Evolutionary conservation across 2,888 invertebrate species (phyloP).

Genomic region (Amphipoea oculea): DNA sequence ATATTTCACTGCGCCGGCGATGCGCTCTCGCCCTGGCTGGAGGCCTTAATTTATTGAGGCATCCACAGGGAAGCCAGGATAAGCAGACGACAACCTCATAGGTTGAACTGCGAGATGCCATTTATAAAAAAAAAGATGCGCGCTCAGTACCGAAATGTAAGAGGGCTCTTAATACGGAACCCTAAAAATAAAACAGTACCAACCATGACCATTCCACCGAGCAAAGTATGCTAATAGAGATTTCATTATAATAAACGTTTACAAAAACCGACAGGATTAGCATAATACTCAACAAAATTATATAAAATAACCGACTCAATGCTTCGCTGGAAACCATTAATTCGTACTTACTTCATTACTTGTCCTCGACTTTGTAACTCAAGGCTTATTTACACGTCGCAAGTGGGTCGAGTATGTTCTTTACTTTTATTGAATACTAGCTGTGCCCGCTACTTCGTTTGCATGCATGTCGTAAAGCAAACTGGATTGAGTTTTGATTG

Average conservation of each 20-base stretch:
- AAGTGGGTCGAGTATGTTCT: conserved; percentile 15
- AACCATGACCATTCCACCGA: conserved; percentile 28
- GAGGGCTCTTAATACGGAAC: not conserved
- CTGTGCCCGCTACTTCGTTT: not conserved
- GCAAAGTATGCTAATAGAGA: conserved; percentile 50
- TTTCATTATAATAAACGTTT: conserved; percentile 56
- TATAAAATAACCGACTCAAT: conserved; percentile 56
- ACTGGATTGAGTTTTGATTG: too few relatives aligned
- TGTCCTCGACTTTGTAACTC: conserved; percentile 52
- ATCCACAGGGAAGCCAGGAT: too few relatives aligned
- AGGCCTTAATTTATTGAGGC: too few relatives aligned
- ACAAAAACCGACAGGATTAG: conserved; percentile 53
- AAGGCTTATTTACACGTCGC: conserved; percentile 45
- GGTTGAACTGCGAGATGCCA: too few relatives aligned
- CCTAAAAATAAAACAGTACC: conserved; percentile 15
- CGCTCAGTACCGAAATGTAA: too few relatives aligned
- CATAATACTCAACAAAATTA: conserved; percentile 61
- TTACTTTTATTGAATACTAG: not conserved
- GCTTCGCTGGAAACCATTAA: conserved; percentile 38
- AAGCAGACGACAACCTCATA: too few relatives aligned
- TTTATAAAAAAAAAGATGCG: too few relatives aligned
- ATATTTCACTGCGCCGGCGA: too few relatives aligned
- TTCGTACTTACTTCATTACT: conserved; percentile 42
- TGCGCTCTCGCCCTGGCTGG: too few relatives aligned
- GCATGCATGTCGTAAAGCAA: not conserved